Conservation (phyloP, 1,140 invertebrate species). For the Cyclargus thomasi region DNA sequence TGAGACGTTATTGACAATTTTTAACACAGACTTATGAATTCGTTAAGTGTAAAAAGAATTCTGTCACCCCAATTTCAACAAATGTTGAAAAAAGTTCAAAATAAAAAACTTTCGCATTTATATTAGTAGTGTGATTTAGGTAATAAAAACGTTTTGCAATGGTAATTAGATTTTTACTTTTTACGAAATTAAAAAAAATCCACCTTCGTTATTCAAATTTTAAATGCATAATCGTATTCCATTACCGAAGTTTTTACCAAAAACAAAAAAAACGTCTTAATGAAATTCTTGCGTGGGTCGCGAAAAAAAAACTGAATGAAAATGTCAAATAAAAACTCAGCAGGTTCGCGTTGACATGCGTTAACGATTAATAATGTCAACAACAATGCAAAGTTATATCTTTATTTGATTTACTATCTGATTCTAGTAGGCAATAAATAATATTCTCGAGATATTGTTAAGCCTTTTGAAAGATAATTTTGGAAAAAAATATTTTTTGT, state of each 20-base stretch:
- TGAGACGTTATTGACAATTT: too few species aligned
- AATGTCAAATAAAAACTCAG: slow-evolving; percentile 1
- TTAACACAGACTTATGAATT: too few species aligned
- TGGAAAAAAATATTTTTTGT: background rate
- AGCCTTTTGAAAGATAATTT: slow-evolving; percentile 1
- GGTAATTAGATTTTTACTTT: background rate
- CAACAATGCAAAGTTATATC: background rate
- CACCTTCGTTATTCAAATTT: slow-evolving; percentile 3
- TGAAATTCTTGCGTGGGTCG: slow-evolving; percentile 2
- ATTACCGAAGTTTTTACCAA: background rate
- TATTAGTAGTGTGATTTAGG: too few species aligned
- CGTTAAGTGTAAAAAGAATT: too few species aligned
- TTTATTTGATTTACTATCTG: slow-evolving; percentile 1
- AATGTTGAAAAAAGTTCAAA: too few species aligned
- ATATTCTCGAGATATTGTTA: background rate
- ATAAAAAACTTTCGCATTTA: too few species aligned
- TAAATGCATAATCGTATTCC: background rate
- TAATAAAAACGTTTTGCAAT: too few species aligned
- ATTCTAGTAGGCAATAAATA: slow-evolving; percentile 1
- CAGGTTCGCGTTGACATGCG: background rate
- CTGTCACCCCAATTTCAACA: too few species aligned
- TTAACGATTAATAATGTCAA: slow-evolving; percentile 1
- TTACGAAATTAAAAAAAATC: background rate
- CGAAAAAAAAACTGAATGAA: background rate
- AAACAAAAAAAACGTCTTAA: background rate